Evolutionary conservation across 2,888 invertebrate species (phyloP).

Genomic region (Mechanitis messenoides): DNA sequence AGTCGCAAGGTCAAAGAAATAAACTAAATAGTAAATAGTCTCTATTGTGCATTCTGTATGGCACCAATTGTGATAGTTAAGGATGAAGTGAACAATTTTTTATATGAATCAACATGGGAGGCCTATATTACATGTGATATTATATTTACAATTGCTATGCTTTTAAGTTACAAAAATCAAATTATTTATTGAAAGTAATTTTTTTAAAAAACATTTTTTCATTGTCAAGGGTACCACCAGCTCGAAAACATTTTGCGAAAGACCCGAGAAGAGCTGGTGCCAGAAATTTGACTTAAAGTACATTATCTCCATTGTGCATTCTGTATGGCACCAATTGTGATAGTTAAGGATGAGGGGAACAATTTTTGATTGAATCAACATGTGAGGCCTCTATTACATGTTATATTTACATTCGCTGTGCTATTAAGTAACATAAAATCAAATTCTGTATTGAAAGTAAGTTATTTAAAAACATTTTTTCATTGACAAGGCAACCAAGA

Average conservation of each 20-base stretch:
- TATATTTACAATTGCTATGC: conserved; percentile 4
- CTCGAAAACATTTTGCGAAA: no score
- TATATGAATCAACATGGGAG: background rate
- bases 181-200: no score
- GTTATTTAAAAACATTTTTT: no score
- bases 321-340: no score
- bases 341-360: background rate
- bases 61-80: conserved; percentile 4
- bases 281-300: no score
- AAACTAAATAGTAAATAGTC: background rate
- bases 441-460: no score
- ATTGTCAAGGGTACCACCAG: no score
- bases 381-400: background rate
- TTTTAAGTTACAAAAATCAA: background rate
- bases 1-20: conserved; percentile 1
- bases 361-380: background rate
- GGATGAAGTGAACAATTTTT: background rate
- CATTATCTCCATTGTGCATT: background rate
- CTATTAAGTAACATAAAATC: background rate
- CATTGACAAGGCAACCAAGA: no score
- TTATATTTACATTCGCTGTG: conserved; percentile 1
- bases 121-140: background rate
- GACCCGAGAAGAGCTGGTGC: no score
- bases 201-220: no score
- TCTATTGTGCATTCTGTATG: background rate